These are phyloP conservation scores for Cromileptes altivelis DNA, from an alignment of 2,113 vertebrate species.

Conservation along the genomic window DNA sequence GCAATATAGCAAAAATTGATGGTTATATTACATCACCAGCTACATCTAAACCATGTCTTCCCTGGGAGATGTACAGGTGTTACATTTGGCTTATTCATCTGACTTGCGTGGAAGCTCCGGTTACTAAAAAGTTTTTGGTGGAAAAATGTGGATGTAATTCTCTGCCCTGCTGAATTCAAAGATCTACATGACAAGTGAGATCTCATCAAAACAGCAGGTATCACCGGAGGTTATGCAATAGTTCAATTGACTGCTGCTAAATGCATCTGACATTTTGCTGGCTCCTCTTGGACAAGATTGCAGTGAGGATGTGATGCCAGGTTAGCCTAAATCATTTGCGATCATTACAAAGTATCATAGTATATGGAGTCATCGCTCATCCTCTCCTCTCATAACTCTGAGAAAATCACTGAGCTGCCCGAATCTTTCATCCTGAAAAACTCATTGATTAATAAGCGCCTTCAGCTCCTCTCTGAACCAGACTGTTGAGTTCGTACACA, in stretches of 20 bases:
- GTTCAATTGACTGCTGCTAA: neutral
- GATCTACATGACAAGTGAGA: neutral
- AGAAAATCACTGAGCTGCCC: conserved; percentile 40
- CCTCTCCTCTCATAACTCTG: conserved; percentile 43
- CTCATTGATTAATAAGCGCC: conserved; percentile 43
- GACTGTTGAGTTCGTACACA: neutral
- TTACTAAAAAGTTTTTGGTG: neutral
- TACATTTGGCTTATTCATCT: neutral
- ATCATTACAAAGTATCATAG: conserved; percentile 35
- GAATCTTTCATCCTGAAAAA: conserved; percentile 49
- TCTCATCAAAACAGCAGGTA: neutral
- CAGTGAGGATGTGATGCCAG: conserved; percentile 19
- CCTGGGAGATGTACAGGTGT: neutral
- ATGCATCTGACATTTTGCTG: neutral
- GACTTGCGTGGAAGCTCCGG: neutral
- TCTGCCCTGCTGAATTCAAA: neutral
- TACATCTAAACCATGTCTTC: neutral
- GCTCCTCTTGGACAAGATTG: neutral
- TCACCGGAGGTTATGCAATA: neutral
- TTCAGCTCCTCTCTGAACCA: conserved; percentile 21
- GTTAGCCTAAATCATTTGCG: conserved; percentile 36
- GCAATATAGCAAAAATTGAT: neutral
- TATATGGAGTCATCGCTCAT: conserved; percentile 26
- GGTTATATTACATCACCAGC: neutral
- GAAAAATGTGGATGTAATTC: neutral